Percentiles rank a stretch among this genome's conserved stretches.
Evolutionary conservation across 1,140 invertebrate genomes (phyloP).

Genomic region (Teleopsis dalmanni): DNA sequence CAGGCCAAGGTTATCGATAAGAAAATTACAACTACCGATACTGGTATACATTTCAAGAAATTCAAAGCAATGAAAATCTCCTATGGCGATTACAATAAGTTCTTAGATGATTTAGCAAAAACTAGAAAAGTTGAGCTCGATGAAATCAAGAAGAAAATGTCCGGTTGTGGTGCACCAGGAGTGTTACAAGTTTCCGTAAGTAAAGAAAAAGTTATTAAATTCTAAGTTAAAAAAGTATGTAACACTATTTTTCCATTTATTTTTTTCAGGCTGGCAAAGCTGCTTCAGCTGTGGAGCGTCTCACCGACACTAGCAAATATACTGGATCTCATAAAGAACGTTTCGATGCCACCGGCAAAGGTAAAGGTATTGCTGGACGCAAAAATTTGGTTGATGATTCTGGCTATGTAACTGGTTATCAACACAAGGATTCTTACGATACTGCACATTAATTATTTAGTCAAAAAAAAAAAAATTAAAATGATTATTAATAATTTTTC

Average conservation of each 20-base stretch:
- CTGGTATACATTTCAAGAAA: conserved; percentile 82
- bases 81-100: conserved; percentile 70
- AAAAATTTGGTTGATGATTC: conserved; percentile 69
- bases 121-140: conserved; percentile 67
- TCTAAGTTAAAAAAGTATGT: no score
- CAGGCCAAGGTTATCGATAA: conserved; percentile 91
- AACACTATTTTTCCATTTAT: no score
- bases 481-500: no score
- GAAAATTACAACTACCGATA: conserved; percentile 82
- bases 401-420: conserved; percentile 84
- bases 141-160: conserved; percentile 71
- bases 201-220: conserved; percentile 7
- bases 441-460: conserved; percentile 54
- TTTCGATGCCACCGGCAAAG: conserved; percentile 78
- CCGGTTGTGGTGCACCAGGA: conserved; percentile 67
- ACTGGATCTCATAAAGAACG: conserved; percentile 85
- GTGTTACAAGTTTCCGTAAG: conserved; percentile 47
- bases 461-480: no score
- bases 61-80: conserved; percentile 69
- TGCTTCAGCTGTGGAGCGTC: conserved; percentile 68
- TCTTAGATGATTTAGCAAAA: conserved; percentile 72
- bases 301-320: conserved; percentile 86
- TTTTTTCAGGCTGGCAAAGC: conserved; percentile 54
- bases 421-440: conserved; percentile 72
- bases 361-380: conserved; percentile 79